Percentiles rank a stretch among this genome's conserved stretches.
Evolutionary conservation across 2,113 vertebrate species (phyloP).

Genomic region (Tiliqua scincoides): DNA sequence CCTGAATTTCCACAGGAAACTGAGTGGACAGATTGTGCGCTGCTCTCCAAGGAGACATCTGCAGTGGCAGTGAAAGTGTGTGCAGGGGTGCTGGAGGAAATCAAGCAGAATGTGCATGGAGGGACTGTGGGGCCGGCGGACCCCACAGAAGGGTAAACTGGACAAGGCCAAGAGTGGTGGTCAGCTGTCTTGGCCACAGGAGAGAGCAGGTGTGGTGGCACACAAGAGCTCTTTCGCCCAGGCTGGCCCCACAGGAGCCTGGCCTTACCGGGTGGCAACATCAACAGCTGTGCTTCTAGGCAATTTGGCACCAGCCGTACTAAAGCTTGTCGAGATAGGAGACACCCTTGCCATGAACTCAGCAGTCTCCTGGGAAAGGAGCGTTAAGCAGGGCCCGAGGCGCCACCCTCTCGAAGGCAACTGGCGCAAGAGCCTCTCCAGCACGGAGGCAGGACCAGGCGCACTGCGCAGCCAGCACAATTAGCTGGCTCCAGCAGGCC

Average conservation of each 20-base stretch:
- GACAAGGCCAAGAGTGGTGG: no score
- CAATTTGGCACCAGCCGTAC: constrained; percentile 76
- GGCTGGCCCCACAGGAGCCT: constrained; percentile 42
- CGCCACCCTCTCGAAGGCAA: constrained; percentile 64
- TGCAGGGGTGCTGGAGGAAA: no score
- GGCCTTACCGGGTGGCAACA: constrained; percentile 65
- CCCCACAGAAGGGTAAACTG: no score
- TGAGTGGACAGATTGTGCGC: no score
- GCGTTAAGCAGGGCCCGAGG: constrained; percentile 66
- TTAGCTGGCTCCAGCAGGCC: constrained; percentile 15
- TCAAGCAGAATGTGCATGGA: no score
- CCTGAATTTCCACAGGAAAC: no score
- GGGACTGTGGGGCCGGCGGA: no score
- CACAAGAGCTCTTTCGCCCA: no score
- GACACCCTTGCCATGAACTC: constrained; percentile 69
- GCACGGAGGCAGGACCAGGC: not conserved
- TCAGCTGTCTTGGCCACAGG: no score
- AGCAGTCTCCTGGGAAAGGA: constrained; percentile 64
- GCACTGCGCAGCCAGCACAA: constrained; percentile 3
- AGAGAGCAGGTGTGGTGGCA: no score
- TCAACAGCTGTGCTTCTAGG: constrained; percentile 68
- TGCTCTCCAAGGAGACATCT: no score
- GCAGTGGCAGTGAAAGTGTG: no score
- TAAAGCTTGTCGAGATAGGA: constrained; percentile 69
- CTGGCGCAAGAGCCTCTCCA: not conserved